phyloP scores from a whole-genome alignment of 2,797 vertebrate species.

The Corythornis leucogaster region DNA sequence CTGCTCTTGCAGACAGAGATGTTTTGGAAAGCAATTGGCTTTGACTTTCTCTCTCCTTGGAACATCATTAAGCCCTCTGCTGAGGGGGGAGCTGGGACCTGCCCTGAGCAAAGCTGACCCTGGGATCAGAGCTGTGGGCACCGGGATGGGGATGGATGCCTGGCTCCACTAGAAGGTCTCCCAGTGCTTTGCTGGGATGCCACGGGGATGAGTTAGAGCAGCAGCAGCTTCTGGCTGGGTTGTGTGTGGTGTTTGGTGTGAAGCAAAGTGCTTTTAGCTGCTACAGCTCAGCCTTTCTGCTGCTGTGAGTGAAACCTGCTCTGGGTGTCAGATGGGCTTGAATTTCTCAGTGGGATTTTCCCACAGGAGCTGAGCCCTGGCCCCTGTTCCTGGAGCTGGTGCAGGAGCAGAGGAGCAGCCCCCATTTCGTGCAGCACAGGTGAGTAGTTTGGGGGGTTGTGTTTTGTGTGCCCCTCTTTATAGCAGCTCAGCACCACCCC shows the following conservation, averaged over 20 bases:
- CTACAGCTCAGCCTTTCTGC: neutral
- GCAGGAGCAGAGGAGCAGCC: neutral
- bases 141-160: neutral
- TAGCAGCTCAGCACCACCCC: too few species aligned
- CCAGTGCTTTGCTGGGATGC: neutral
- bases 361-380: neutral
- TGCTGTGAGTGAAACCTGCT: neutral
- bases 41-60: neutral
- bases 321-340: fast-evolving
- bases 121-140: neutral
- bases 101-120: neutral
- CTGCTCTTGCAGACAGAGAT: neutral
- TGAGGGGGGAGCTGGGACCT: too few species aligned
- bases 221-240: neutral
- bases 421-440: neutral
- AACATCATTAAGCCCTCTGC: neutral
- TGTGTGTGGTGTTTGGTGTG: fast-evolving
- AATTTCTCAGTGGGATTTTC: neutral
- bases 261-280: neutral
- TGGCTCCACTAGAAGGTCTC: fast-evolving
- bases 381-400: neutral
- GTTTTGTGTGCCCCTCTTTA: too few species aligned
- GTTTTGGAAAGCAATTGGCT: neutral
- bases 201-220: fast-evolving
- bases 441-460: neutral